Conservation (phyloP, 1,140 invertebrate species). For the Drosophila sp. region DNA sequence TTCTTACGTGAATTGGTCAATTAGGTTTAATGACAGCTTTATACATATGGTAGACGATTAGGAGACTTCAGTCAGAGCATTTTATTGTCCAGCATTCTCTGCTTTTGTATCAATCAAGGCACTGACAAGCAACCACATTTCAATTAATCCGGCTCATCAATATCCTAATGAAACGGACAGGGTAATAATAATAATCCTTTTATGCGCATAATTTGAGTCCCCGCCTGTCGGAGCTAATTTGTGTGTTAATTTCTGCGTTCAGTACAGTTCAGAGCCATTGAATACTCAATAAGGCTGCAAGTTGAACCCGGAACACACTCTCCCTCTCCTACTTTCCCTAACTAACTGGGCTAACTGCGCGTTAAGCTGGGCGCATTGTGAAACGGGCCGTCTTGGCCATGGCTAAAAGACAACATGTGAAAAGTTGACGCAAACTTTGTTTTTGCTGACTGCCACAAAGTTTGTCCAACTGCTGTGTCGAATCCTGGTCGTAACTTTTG, state of each 20-base stretch:
- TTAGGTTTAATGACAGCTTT: not conserved
- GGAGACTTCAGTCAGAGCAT: not conserved
- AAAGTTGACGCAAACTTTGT: constrained; percentile 60
- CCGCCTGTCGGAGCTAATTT: constrained; percentile 53
- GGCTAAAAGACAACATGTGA: constrained; percentile 43
- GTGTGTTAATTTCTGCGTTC: constrained; percentile 61
- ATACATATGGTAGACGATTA: not conserved
- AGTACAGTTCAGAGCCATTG: constrained; percentile 31
- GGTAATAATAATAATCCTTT: constrained; percentile 68
- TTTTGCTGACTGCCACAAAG: constrained; percentile 44
- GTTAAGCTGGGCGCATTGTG: not conserved
- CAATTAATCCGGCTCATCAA: constrained; percentile 74
- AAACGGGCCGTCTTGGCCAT: constrained; percentile 24
- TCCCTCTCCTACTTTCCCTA: no score
- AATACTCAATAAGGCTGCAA: constrained; percentile 40
- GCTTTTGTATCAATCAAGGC: constrained; percentile 1
- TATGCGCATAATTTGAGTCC: constrained; percentile 46
- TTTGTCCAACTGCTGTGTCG: constrained; percentile 34
- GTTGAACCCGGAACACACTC: not conserved
- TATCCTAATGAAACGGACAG: constrained; percentile 56
- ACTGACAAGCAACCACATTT: constrained; percentile 40
- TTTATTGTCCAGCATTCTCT: not conserved
- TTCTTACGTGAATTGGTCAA: no score
- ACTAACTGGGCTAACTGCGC: constrained; percentile 12
- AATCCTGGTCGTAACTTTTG: constrained; percentile 28